Evolutionary conservation across 23 tunicate species (phyloP).

Genomic region (Styela plicata): DNA sequence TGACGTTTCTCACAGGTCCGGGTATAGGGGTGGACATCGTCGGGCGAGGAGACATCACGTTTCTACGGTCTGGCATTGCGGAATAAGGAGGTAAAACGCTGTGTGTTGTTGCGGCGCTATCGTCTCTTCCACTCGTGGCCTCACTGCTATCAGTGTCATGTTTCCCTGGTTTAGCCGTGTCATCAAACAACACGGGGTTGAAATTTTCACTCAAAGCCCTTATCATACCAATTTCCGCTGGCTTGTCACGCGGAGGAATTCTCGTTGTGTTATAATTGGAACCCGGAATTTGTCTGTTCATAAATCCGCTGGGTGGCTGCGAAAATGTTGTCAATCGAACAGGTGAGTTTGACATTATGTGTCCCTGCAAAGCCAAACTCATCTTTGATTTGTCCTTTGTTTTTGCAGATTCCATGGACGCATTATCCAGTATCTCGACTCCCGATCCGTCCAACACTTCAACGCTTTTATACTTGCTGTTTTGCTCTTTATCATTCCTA

Average conservation of each 20-base stretch:
- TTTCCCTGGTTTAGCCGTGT: background rate
- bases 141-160: background rate
- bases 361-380: background rate
- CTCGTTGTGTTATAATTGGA: constrained; percentile 9
- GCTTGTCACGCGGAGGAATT: background rate
- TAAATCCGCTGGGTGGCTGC: background rate
- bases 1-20: background rate
- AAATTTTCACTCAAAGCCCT: constrained; percentile 25
- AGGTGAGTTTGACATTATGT: background rate
- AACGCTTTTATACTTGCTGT: constrained; percentile 10
- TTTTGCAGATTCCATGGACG: constrained; percentile 8
- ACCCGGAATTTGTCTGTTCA: background rate
- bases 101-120: background rate
- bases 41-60: background rate
- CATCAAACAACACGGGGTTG: constrained; percentile 1
- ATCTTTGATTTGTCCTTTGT: background rate
- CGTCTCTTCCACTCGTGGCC: background rate
- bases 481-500: background rate
- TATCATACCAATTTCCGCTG: background rate
- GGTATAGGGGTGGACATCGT: background rate
- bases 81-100: background rate
- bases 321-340: background rate
- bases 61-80: background rate
- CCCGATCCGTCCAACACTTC: constrained; percentile 10
- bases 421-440: constrained; percentile 1